A percentile compares a stretch with the other conserved stretches of the same genome.
phyloP scores from a whole-genome alignment of 2,888 invertebrate species.

The Lutraria lutraria region DNA sequence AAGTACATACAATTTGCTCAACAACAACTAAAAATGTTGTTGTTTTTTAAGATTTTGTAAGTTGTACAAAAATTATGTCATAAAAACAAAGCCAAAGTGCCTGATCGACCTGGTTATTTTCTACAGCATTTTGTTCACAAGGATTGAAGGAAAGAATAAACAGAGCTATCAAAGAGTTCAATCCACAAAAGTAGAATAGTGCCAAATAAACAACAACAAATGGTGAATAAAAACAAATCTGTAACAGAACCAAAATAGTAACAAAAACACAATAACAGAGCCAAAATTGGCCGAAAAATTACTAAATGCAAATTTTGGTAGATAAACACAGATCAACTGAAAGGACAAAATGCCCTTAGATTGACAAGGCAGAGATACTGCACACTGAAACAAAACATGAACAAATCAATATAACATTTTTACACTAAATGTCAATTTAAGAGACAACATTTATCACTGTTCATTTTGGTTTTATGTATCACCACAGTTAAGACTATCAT shows the following conservation, averaged over 20 bases:
- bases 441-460: slow-evolving; percentile 8
- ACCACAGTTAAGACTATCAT: neutral
- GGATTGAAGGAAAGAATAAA: neutral
- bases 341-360: neutral
- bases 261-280: slow-evolving; percentile 18
- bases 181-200: neutral
- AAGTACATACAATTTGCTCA: too few species aligned
- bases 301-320: slow-evolving; percentile 26
- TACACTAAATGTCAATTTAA: neutral
- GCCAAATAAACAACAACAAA: neutral
- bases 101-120: too few species aligned
- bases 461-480: neutral
- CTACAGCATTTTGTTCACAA: too few species aligned
- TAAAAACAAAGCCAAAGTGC: neutral
- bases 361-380: neutral
- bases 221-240: neutral
- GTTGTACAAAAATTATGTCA: neutral
- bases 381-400: neutral
- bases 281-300: slow-evolving; percentile 5
- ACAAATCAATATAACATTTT: neutral
- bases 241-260: neutral
- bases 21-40: too few species aligned
- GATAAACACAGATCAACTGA: neutral
- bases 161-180: neutral
- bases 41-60: neutral